Base-by-base conservation (phyloP, 2,888 invertebrate genomes). In the Hypselothyrea guttata region DNA sequence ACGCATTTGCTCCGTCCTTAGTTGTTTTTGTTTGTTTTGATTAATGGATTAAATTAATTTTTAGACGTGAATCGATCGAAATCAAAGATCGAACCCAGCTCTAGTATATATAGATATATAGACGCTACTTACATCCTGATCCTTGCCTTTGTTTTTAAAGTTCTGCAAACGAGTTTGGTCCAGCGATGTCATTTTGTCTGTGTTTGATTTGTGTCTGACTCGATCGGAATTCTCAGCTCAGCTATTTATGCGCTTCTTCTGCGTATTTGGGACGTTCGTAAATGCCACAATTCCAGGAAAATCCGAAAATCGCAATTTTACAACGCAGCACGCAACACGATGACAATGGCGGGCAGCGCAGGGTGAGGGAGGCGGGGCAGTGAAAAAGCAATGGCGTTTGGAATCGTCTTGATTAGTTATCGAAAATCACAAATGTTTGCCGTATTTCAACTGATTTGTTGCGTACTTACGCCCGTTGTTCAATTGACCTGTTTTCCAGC, bases 71-170 rank as follows among this genome's bases (percentile, higher is more conserved):
- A n/a, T n/a, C n/a, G n/a, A n/a, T n/a, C n/a, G n/a, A n/a, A n/a
- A n/a, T n/a, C n/a, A n/a, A n/a, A n/a, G n/a, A n/a, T n/a, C n/a
- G n/a, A n/a, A n/a, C n/a, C n/a, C n/a, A n/a, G n/a, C n/a, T n/a
- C n/a, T n/a, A n/a, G 11, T n/a, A 18, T 18, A 1, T n/a, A 18
- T 37, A 16, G 18, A 18, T 7, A 7, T 11, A 7, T 12, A 1
- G 7, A 7, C 9, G 1, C 12, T 9, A 94, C 96, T 95, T 93
- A 98, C 98, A 92, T 98, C 98, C 91, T 97, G 97, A 93, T 99
- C 98, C 93, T 98, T 99, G 89, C 98, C 98, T 93, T 97, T 97
- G 93, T 99, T 98, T 94, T 99, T 99, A 92, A 97, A 98, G 90
- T 94, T 95, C 91, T 95, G 95, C 93, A 96, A 94, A 92, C 97